Evolutionary conservation across 2,113 vertebrate species (phyloP).

Genomic region (Pteronura brasiliensis): DNA sequence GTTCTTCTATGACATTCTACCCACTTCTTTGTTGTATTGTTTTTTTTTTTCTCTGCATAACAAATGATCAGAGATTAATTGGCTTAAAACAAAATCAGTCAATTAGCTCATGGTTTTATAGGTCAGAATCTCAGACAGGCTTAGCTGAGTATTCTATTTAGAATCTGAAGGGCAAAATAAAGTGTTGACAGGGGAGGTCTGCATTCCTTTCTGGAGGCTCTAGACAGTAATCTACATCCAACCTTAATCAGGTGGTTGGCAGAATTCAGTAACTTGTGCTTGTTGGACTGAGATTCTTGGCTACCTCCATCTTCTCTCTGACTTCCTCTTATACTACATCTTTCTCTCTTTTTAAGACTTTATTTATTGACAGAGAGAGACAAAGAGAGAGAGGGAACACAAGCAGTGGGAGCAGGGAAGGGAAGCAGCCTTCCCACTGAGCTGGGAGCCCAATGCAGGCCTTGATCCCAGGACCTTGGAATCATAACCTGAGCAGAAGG

Average conservation of each 20-base stretch:
- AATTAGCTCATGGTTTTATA: not conserved
- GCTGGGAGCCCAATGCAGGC: too few species aligned
- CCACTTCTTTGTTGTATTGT: not conserved
- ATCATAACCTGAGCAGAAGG: too few species aligned
- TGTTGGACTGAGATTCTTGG: not conserved
- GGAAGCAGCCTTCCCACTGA: too few species aligned
- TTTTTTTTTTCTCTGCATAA: conserved; percentile 9
- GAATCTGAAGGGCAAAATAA: not conserved
- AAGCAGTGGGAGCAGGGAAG: too few species aligned
- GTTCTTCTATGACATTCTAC: not conserved
- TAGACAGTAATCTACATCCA: not conserved
- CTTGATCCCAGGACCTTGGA: too few species aligned
- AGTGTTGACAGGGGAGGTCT: not conserved
- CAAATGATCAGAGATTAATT: not conserved
- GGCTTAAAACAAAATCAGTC: not conserved
- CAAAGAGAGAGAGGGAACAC: too few species aligned
- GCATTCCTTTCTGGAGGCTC: not conserved
- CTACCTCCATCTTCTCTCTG: not conserved
- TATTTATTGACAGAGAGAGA: too few species aligned
- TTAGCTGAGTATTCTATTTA: not conserved
- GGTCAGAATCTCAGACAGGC: not conserved
- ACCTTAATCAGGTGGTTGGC: not conserved
- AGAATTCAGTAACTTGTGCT: not conserved
- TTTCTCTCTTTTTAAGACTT: not conserved
- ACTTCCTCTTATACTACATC: not conserved